These are phyloP conservation scores for Gisinianus flammeolus DNA, from an alignment of 2,888 invertebrate genomes.

Conservation along the genomic window DNA sequence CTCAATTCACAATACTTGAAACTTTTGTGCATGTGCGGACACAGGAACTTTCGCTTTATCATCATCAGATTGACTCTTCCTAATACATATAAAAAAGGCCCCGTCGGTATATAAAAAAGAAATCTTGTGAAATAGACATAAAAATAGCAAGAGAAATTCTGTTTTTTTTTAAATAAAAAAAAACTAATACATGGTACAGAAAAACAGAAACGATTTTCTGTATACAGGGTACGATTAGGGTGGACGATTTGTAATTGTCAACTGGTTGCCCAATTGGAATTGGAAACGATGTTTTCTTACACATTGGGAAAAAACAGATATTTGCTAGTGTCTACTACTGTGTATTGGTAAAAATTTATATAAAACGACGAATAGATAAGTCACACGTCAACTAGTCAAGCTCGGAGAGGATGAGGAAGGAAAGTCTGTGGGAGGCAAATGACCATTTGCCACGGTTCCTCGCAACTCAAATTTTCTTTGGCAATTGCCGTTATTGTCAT, in stretches of 20 bases:
- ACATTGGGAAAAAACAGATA: background rate
- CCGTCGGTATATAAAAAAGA: background rate
- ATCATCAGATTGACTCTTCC: slow-evolving; percentile 3
- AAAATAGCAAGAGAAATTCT: background rate
- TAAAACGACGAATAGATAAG: slow-evolving; percentile 27
- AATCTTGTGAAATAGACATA: background rate
- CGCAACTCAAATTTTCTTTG: no score
- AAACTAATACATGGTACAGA: no score
- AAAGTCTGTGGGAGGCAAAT: slow-evolving; percentile 45
- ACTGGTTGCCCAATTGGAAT: slow-evolving; percentile 1
- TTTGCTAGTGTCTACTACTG: background rate
- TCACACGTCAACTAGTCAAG: slow-evolving; percentile 15
- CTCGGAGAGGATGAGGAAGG: slow-evolving; percentile 10
- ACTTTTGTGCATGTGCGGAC: slow-evolving; percentile 23
- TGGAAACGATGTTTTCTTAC: background rate
- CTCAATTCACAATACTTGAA: background rate
- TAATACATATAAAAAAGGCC: background rate
- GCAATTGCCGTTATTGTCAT: background rate
- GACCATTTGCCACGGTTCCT: slow-evolving; percentile 36
- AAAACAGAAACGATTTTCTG: background rate
- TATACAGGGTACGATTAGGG: background rate
- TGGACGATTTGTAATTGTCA: slow-evolving; percentile 28
- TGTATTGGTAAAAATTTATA: background rate
- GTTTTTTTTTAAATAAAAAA: no score
- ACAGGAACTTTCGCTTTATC: slow-evolving; percentile 32